Base-by-base conservation (phyloP, 2,113 vertebrate genomes). In the Panthera tigris region DNA sequence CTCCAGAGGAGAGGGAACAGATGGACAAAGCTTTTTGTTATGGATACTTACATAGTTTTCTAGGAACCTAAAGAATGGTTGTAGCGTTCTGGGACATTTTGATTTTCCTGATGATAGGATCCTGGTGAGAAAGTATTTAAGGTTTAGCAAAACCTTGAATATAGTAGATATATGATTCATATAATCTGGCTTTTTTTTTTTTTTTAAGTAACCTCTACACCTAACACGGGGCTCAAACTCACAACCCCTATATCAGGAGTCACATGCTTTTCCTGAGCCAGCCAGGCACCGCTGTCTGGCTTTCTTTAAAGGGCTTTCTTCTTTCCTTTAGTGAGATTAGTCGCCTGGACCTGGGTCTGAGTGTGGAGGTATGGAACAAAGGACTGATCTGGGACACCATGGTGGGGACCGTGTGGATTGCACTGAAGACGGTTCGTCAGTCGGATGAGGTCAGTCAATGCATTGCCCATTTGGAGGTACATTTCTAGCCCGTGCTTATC, bases 331-430 rank as follows among this genome's bases (percentile, higher is more conserved):
- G 99, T 98, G 99, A 99, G 99, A 99, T 99, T 98, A 99, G 98
- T 98, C 99, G 98, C 13, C 98, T 99, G 98, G 99, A 99, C 98
- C 99, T 99, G 36, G 99, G 99, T 78, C 99, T 99, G n/a, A 99
- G 99, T 76, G 99, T 99, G 91, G 99, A 99, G 97, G 99, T 99
- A 55, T 99, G 99, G 99, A 99, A 99, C 99, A 99, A 99, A 98
- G 99, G 99, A 33, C 99, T 99, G 85, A 99, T 99, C 98, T 99
- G 99, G 99, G 99, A 99, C 98, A 99, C 99, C 10, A 99, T 99
- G 99, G 99, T 99, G 97, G 99, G 99, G 41, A 99, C 99, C 0
- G 98, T 99, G 76, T 99, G 99, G 99, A 99, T 99, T 90, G 99
- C 99, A 52, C 98, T 99, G 87, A 99, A 99, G 97, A 99, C 98